Evolutionary conservation across 2,113 vertebrate genomes (phyloP).

Genomic region (Lanius collurio): DNA sequence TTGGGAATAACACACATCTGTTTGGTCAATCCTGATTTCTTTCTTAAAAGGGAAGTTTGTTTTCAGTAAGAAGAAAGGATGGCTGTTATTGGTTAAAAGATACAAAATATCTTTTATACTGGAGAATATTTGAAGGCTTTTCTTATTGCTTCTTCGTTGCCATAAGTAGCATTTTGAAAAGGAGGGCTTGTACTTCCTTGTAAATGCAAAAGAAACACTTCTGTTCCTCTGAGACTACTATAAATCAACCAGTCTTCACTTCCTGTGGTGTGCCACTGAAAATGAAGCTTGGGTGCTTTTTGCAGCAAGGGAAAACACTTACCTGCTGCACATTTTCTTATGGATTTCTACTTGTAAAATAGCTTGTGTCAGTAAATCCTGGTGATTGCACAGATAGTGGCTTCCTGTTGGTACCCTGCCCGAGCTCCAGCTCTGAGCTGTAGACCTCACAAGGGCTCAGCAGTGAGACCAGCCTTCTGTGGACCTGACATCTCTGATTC

Average conservation of each 20-base stretch:
- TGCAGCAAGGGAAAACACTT: neutral
- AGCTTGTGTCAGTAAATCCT: neutral
- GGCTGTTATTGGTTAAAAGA: neutral
- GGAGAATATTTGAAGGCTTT: neutral
- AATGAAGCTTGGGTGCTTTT: neutral
- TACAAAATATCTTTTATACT: neutral
- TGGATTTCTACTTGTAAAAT: neutral
- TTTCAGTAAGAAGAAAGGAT: neutral
- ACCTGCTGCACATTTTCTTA: neutral
- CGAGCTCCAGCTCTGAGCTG: neutral
- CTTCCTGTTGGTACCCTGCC: neutral
- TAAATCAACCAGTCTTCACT: neutral
- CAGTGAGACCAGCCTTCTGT: neutral
- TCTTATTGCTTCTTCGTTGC: neutral
- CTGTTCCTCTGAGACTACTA: neutral
- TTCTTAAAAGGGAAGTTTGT: neutral
- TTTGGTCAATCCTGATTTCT: neutral
- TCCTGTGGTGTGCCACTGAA: neutral
- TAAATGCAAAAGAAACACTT: neutral
- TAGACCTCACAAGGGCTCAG: neutral
- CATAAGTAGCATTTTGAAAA: neutral
- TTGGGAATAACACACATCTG: neutral
- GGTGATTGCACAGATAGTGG: neutral
- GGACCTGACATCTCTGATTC: neutral
- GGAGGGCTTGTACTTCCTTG: neutral